phyloP scores from a whole-genome alignment of 1,140 invertebrate genomes.

The Limonius californicus region DNA sequence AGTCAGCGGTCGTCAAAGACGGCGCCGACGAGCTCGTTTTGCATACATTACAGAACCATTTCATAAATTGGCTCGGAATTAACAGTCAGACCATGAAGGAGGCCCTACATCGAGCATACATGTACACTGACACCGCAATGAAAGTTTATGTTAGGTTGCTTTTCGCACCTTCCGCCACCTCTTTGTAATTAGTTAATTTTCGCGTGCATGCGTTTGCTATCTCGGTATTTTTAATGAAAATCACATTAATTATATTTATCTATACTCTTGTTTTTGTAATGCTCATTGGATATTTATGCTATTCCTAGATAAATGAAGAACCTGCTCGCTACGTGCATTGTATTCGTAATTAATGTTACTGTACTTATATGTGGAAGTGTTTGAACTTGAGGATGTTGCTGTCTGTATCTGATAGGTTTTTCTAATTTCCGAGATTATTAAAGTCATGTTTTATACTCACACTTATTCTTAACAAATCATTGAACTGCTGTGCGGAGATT shows the following conservation, averaged over 20 bases:
- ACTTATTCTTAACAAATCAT: too few relatives aligned
- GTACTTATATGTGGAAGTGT: too few relatives aligned
- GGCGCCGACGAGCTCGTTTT: slow-evolving; percentile 9
- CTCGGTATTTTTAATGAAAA: background rate
- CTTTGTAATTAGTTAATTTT: background rate
- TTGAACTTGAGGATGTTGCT: too few relatives aligned
- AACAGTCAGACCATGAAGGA: slow-evolving; percentile 1
- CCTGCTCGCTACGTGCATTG: too few relatives aligned
- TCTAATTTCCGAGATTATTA: too few relatives aligned
- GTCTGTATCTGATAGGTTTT: too few relatives aligned
- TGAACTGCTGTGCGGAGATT: too few relatives aligned
- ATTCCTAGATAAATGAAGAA: too few relatives aligned
- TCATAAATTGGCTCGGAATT: slow-evolving; percentile 14
- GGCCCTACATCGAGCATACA: background rate
- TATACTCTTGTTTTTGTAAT: background rate
- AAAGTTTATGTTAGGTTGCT: background rate
- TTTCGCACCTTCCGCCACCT: background rate
- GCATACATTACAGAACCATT: slow-evolving; percentile 8
- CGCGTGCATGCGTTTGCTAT: too few relatives aligned
- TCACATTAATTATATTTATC: background rate
- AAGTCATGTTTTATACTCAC: too few relatives aligned
- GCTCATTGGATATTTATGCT: background rate
- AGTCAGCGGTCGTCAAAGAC: background rate
- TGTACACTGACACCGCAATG: background rate
- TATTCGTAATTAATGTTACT: too few relatives aligned